phyloP scores from a whole-genome alignment of 1,140 invertebrate species.

The Frieseomelitta varia region DNA sequence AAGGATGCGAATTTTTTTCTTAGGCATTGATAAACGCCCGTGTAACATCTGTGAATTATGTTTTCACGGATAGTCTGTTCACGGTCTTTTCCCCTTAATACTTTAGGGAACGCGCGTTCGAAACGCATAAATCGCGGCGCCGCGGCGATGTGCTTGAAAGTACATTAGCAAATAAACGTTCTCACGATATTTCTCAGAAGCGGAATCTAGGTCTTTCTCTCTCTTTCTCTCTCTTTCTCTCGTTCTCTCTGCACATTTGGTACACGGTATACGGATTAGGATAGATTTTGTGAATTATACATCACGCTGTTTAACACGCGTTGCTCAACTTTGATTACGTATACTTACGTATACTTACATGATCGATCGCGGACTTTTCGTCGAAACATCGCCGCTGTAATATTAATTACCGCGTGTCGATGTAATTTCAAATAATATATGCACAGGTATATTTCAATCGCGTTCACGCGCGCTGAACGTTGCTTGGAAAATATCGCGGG shows the following conservation, averaged over 20 bases:
- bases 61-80: conserved; percentile 40
- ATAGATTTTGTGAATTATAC: conserved; percentile 4
- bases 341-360: not conserved
- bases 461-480: not conserved
- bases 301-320: not conserved
- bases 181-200: conserved; percentile 29
- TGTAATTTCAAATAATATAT: not conserved
- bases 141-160: conserved; percentile 11
- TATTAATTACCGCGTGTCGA: not conserved
- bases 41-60: conserved; percentile 40
- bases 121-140: conserved; percentile 32
- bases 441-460: not conserved
- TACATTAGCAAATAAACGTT: conserved; percentile 41
- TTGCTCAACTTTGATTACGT: not conserved
- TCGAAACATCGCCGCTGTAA: too few species aligned
- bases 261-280: too few species aligned
- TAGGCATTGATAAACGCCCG: conserved; percentile 40
- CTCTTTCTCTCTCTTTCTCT: too few species aligned
- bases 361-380: not conserved
- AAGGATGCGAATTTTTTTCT: conserved; percentile 47
- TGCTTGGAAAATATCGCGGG: not conserved
- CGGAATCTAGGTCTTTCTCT: conserved; percentile 7
- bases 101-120: conserved; percentile 10
- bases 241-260: too few species aligned
- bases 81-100: conserved; percentile 23